Conservation (phyloP, 2,797 vertebrate genomes). For the Oceanodroma leucorhoa region DNA sequence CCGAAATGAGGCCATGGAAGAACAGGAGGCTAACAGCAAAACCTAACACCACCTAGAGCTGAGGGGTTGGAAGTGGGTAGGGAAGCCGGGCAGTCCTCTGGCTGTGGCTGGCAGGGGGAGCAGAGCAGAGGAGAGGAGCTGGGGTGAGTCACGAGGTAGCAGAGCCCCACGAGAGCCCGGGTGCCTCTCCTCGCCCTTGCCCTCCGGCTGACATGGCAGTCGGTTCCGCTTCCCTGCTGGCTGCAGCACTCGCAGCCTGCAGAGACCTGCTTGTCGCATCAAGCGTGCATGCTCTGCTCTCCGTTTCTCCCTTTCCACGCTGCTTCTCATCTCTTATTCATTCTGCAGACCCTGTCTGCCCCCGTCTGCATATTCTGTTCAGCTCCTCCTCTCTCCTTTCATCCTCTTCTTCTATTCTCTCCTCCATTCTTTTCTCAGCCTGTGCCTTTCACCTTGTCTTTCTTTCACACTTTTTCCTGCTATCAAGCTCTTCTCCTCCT, state of each 20-base stretch:
- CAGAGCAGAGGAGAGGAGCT: not conserved
- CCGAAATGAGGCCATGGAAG: fast-evolving
- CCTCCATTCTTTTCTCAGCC: not conserved
- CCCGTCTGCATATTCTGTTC: not conserved
- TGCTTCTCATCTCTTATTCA: not conserved
- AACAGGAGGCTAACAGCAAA: not conserved
- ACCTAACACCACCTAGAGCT: fast-evolving
- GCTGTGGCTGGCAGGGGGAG: not conserved
- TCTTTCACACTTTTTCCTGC: not conserved
- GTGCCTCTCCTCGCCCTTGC: not conserved
- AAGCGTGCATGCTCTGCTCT: not conserved
- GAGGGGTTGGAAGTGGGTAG: not conserved
- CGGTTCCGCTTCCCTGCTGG: not conserved
- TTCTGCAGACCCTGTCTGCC: not conserved
- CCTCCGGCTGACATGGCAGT: not conserved
- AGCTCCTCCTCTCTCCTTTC: not conserved
- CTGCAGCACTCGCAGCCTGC: not conserved
- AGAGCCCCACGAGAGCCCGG: not conserved
- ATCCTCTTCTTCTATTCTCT: not conserved
- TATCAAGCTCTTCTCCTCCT: fast-evolving
- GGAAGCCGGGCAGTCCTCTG: not conserved
- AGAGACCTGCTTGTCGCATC: not conserved
- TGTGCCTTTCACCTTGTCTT: not conserved
- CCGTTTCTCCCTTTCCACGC: fast-evolving
- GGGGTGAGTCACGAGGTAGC: not conserved